Evolutionary conservation across 1,140 invertebrate genomes (phyloP).

Genomic region (Argopecten irradians): DNA sequence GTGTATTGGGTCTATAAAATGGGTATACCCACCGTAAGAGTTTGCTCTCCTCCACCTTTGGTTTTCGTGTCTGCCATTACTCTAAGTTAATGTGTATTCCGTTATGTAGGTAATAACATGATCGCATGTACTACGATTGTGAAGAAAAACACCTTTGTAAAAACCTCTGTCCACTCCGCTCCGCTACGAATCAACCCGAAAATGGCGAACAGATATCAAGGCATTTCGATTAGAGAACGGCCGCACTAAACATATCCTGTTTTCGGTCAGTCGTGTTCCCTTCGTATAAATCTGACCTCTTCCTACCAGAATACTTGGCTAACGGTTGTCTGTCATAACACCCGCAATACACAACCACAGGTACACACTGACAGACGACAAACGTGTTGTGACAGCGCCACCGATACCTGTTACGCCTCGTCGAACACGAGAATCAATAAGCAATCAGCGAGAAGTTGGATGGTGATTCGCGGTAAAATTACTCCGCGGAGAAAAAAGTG

Average conservation of each 20-base stretch:
- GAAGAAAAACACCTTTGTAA: background rate
- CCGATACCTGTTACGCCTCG: background rate
- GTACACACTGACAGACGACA: conserved; percentile 14
- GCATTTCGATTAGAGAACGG: background rate
- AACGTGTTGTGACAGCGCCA: conserved; percentile 20
- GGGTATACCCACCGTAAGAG: conserved; percentile 57
- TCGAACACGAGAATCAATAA: conserved; percentile 17
- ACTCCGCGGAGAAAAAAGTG: conserved; percentile 4
- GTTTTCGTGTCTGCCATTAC: conserved; percentile 53
- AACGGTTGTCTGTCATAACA: background rate
- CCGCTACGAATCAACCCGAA: background rate
- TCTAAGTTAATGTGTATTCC: background rate
- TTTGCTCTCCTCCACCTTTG: conserved; percentile 68
- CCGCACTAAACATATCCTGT: background rate
- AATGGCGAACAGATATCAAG: background rate
- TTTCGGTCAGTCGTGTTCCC: background rate
- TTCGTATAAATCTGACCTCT: background rate
- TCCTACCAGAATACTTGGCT: background rate
- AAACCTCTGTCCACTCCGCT: background rate
- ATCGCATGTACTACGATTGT: background rate
- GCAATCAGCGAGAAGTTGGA: background rate
- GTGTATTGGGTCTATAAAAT: background rate
- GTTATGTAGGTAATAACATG: background rate
- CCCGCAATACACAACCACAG: conserved; percentile 3
- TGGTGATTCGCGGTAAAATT: conserved; percentile 3